phyloP scores from a whole-genome alignment of 2,888 invertebrate genomes.

The Platerodrilus igneus region DNA sequence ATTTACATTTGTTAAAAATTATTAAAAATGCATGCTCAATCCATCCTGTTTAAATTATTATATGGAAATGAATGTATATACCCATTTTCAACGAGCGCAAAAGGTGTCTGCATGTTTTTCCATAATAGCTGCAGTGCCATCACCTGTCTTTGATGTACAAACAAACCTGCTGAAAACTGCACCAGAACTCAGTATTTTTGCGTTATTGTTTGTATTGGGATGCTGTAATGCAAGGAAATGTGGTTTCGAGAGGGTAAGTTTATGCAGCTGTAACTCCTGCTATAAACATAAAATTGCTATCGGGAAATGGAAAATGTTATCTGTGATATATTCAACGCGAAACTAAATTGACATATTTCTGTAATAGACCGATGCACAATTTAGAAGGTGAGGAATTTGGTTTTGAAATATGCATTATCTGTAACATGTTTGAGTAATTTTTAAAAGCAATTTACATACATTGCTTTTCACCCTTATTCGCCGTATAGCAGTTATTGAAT shows the following conservation, averaged over 20 bases:
- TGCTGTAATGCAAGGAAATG: slow-evolving; percentile 13
- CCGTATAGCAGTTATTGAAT: too few species aligned
- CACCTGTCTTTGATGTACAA: slow-evolving; percentile 16
- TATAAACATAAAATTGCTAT: slow-evolving; percentile 17
- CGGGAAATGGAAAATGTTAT: slow-evolving; percentile 14
- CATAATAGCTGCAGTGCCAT: slow-evolving; percentile 11
- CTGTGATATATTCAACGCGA: slow-evolving; percentile 12
- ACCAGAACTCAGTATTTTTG: not conserved
- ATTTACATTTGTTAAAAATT: too few species aligned
- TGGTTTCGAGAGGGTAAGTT: slow-evolving; percentile 17
- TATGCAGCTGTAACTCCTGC: slow-evolving; percentile 18
- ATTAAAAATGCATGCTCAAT: too few species aligned
- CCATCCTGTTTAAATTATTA: too few species aligned
- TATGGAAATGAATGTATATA: too few species aligned
- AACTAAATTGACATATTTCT: too few species aligned
- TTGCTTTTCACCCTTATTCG: too few species aligned
- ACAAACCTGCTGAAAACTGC: slow-evolving; percentile 3
- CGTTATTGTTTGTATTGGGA: slow-evolving; percentile 1
- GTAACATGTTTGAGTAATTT: too few species aligned
- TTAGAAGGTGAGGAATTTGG: too few species aligned
- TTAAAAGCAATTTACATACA: too few species aligned
- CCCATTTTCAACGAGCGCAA: slow-evolving; percentile 2
- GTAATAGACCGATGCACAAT: too few species aligned
- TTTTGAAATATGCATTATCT: too few species aligned
- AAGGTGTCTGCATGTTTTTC: slow-evolving; percentile 13